These are phyloP conservation scores for Caenorhabditis sp. DNA, from an alignment of 2,888 invertebrate genomes.

Conservation along the genomic window DNA sequence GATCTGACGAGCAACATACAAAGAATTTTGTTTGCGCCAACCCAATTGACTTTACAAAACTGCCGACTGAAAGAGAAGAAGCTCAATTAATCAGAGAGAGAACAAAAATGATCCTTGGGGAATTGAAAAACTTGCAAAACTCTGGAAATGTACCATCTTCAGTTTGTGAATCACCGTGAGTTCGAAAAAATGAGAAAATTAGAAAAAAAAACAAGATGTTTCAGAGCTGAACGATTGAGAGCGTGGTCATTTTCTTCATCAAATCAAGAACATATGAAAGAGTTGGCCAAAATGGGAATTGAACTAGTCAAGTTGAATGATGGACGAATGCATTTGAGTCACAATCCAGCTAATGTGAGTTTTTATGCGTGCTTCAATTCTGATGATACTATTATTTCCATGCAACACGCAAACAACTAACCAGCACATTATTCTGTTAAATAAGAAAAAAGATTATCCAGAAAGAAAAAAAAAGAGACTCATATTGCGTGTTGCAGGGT, in stretches of 20 bases:
- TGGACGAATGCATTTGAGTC: slow-evolving; percentile 89
- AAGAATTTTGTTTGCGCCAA: slow-evolving; percentile 46
- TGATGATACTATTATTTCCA: slow-evolving; percentile 7
- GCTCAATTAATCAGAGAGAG: slow-evolving; percentile 44
- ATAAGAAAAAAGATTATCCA: neutral
- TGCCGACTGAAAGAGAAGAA: slow-evolving; percentile 41
- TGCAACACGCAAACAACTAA: slow-evolving; percentile 36
- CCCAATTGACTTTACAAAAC: slow-evolving; percentile 35
- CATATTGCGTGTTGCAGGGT: slow-evolving; percentile 47
- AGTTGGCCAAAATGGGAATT: slow-evolving; percentile 92
- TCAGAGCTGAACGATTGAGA: slow-evolving; percentile 62
- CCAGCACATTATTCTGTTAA: neutral
- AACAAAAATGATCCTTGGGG: slow-evolving; percentile 53
- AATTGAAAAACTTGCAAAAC: slow-evolving; percentile 21
- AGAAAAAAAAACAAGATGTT: slow-evolving; percentile 12
- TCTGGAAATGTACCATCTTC: slow-evolving; percentile 12
- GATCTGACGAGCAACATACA: slow-evolving; percentile 32
- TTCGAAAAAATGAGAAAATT: neutral
- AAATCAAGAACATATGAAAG: slow-evolving; percentile 86
- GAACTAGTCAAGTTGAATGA: slow-evolving; percentile 86
- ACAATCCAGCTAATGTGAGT: slow-evolving; percentile 82
- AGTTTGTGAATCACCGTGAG: slow-evolving; percentile 43
- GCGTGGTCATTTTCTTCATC: slow-evolving; percentile 77
- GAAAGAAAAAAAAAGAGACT: neutral
- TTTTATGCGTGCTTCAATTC: neutral